A percentile compares a stretch with the other conserved stretches of the same genome.
Evolutionary conservation across 2,113 vertebrate genomes (phyloP).

Genomic region (Otolemur garnettii): DNA sequence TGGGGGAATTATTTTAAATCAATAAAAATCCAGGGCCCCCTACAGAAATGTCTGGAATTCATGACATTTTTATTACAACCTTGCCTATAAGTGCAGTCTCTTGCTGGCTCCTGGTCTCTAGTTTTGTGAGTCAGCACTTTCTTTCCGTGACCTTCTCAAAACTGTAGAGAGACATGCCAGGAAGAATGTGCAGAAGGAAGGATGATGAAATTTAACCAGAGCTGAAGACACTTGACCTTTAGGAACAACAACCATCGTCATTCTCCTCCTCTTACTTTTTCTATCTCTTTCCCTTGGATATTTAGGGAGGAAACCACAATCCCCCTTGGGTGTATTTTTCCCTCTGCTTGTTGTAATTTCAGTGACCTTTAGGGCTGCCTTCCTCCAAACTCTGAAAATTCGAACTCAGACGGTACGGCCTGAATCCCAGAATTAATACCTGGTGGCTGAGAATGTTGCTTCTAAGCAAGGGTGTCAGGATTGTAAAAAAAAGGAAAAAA

Average conservation of each 20-base stretch:
- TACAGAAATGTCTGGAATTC: conserved; percentile 6
- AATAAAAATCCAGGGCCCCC: not conserved
- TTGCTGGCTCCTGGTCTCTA: not conserved
- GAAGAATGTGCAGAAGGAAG: not conserved
- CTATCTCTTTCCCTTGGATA: not conserved
- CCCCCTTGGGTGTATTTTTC: not conserved
- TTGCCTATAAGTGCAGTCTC: not conserved
- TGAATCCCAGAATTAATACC: not conserved
- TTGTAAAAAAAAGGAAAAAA: not conserved
- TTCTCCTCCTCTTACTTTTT: not conserved
- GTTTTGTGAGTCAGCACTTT: conserved; percentile 41
- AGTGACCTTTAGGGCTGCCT: not conserved
- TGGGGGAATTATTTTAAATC: conserved; percentile 15
- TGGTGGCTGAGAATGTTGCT: not conserved
- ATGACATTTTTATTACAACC: not conserved
- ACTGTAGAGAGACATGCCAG: not conserved
- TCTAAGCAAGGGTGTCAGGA: not conserved
- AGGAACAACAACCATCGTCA: not conserved
- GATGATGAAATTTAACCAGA: not conserved
- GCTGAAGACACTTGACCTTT: not conserved
- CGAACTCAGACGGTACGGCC: not conserved
- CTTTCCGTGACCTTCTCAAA: not conserved
- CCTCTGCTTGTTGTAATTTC: not conserved
- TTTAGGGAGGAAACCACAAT: not conserved
- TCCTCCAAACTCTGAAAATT: conserved; percentile 5